Evolutionary conservation across 2,113 vertebrate genomes (phyloP).

Genomic region (Progne subis): DNA sequence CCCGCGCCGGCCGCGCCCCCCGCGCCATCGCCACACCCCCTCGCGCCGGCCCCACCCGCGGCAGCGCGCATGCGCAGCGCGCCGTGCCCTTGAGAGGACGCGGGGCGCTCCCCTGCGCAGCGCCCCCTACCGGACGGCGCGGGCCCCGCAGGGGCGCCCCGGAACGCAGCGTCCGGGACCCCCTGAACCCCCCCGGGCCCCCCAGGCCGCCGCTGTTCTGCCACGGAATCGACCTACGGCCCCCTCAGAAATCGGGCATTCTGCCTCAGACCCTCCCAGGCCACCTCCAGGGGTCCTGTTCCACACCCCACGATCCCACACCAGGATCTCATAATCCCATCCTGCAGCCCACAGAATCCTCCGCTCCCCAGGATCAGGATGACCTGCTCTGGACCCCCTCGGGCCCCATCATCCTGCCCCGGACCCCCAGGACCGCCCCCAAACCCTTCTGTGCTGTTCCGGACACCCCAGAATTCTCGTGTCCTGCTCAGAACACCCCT

Average conservation of each 20-base stretch:
- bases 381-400: neutral
- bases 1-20: too few species aligned
- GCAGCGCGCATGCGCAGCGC: neutral
- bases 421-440: neutral
- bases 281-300: too few species aligned
- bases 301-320: neutral
- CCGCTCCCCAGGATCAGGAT: too few species aligned
- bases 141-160: neutral
- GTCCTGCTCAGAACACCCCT: neutral
- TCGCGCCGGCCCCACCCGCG: neutral
- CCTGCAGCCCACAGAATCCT: neutral
- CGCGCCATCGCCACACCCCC: too few species aligned
- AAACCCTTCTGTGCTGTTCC: neutral
- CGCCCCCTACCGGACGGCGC: neutral
- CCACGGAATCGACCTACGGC: rapidly evolving
- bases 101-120: rapidly evolving
- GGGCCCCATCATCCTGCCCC: too few species aligned
- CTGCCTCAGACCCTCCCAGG: neutral
- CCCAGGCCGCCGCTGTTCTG: neutral
- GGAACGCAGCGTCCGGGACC: neutral
- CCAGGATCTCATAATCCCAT: neutral
- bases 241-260: neutral
- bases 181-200: rapidly evolving
- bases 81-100: neutral
- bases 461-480: rapidly evolving